Evolutionary conservation across 2,888 invertebrate species (phyloP), one percentile per base, ranked within the genome.

Genomic region (Penaeus monodon): DNA sequence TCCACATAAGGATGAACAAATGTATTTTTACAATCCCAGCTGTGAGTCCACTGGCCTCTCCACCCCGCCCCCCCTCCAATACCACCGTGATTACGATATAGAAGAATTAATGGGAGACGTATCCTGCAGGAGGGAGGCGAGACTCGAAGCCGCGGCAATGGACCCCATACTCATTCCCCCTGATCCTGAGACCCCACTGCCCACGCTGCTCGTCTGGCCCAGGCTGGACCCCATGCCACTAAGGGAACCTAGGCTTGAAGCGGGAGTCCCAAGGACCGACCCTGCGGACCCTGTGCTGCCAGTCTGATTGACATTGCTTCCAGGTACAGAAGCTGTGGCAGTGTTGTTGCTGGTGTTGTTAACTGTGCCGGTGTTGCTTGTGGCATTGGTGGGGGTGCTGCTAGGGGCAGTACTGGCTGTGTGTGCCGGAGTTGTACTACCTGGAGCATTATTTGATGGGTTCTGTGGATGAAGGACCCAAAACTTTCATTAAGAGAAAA

Each of bases 31-130:
- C 57, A 57, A 57, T 57, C 17, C 17, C 57, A 20, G 57, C 17
- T 57, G 57, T 17, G 17, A 57, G 57, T 20, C 49, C 57, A 57
- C 57, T 17, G 17, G 17, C 17, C 0, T 12, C 49, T 2, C 57
- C 17, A 17, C 57, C 57, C 57, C 17, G 0, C 57, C 20, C 57
- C 17, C 17, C 17, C 14, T 57, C 57, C 57, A 17, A 17, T 20
- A 57, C 29, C 27, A n/a, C 29, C n/a, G 14, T 4, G 20, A 49
- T 49, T 77, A 77, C 6, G 77, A 57, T 27, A 77, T 57, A 29
- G 86, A 87, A 73, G 86, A 73, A 63, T 80, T 84, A 44, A 88
- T 84, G n/a, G 88, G 88, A 12, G 88, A 88, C 14, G 84, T 82
- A 63, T 88, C 88, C 63, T 81, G 84, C 20, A 88, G 68, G 24